Evolutionary conservation across 2,888 invertebrate species (phyloP), one percentile per base, ranked within the genome.

Genomic region (Priocnemis perturbator): DNA sequence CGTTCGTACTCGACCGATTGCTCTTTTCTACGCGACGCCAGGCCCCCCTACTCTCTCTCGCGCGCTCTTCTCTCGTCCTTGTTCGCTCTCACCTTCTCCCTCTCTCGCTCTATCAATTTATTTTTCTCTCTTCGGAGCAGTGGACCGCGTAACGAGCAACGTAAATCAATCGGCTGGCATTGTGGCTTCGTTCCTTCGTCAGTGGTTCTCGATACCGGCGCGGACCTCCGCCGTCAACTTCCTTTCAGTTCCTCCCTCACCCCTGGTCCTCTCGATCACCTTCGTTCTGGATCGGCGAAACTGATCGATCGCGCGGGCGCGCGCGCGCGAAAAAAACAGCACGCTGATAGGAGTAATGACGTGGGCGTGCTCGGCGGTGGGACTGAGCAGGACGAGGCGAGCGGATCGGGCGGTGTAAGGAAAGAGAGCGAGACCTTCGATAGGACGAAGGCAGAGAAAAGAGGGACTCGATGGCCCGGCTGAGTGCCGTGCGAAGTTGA

Each of bases 141-240:
- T 85, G 86, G 85, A 88, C 86, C 88, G 88, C 87, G 88, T 89
- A 89, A 89, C 88, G 88, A 89, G 88, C 85, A 87, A 87, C 88
- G 88, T 89, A 88, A 88, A 88, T 88, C 89, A 88, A 88, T 88
- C 88, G 86, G 79, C 83, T 83, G 86, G 86, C 87, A 87, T 86
- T 86, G 86, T 85, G 86, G 84, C 86, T 85, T 83, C 81, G 85
- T 82, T 80, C 61, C 74, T 74, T 48, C 78, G 64, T 61, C 79
- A 80, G 80, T 58, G 80, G 75, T 77, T 78, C 78, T 80, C 80
- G 56, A 61, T 53, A 37, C 48, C 52, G 50, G 26, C 26, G 19
- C 3, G n/a, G n/a, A n/a, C n/a, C 47, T 23, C 21, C 26, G 26
- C 45, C 55, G n/a, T n/a, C 47, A 58, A 0, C 26, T 15, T 20